These are phyloP conservation scores for Platycnemis pennipes DNA, from an alignment of 2,888 invertebrate genomes.

Conservation along the genomic window DNA sequence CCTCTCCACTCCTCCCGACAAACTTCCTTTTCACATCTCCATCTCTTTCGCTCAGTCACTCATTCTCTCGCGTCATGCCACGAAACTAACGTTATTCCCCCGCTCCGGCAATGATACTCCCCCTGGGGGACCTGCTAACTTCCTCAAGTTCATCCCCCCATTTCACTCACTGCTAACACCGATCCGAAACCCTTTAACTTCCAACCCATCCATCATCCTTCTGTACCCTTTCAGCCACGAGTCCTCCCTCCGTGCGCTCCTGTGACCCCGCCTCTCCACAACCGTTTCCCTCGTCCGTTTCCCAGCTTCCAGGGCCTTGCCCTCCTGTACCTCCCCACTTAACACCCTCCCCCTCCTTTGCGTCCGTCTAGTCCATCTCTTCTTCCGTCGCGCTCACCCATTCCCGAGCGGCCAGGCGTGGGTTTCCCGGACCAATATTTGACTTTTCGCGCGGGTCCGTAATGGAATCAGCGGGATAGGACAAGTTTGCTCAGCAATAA, in stretches of 20 bases:
- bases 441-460: conserved; percentile 15
- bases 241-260: neutral
- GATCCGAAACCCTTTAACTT: conserved; percentile 16
- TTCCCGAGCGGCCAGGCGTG: neutral
- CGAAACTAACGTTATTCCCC: neutral
- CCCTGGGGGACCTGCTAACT: neutral
- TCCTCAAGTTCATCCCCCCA: neutral
- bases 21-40: neutral
- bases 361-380: neutral
- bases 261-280: neutral
- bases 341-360: too few species aligned
- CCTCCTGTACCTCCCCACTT: neutral
- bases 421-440: conserved; percentile 51
- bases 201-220: neutral
- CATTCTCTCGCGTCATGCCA: neutral
- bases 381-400: neutral
- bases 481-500: conserved; percentile 42
- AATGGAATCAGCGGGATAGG: conserved; percentile 46
- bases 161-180: neutral
- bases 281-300: neutral
- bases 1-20: neutral
- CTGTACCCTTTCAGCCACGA: neutral
- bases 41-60: neutral
- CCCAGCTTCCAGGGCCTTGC: neutral
- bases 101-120: neutral